Percentiles rank a stretch among this genome's conserved stretches.
Evolutionary conservation across 23 tunicate species (phyloP).

Genomic region (Trididemnum nubilum): DNA sequence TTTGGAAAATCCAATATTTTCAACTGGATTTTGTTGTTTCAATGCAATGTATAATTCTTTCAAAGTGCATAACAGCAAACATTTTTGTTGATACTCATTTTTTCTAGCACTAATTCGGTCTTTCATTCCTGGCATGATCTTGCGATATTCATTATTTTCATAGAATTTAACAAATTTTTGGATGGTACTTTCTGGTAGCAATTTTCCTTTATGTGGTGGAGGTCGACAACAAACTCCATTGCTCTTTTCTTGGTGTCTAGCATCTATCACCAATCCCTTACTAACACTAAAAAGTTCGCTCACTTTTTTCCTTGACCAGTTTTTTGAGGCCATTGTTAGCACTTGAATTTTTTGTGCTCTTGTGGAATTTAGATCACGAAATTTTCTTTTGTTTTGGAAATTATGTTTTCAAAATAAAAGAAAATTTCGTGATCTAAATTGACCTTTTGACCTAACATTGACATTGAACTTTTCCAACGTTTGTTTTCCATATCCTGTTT

Average conservation of each 20-base stretch:
- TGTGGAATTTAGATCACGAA: background rate
- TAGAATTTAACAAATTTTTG: conserved; percentile 5
- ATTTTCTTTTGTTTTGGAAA: conserved; percentile 10
- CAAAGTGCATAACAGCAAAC: background rate
- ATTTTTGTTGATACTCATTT: too few relatives aligned
- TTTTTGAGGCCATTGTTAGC: conserved; percentile 5
- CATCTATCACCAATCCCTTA: conserved; percentile 12
- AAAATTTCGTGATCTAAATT: too few relatives aligned
- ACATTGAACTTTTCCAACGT: too few relatives aligned
- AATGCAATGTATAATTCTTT: too few relatives aligned
- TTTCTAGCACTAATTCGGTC: conserved; percentile 7
- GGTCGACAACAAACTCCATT: conserved; percentile 11
- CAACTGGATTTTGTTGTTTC: too few relatives aligned
- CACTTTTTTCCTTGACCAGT: conserved; percentile 10
- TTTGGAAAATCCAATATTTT: too few relatives aligned
- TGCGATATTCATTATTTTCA: conserved; percentile 10
- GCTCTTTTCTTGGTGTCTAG: background rate
- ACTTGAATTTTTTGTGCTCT: conserved; percentile 20
- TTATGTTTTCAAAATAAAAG: conserved; percentile 13
- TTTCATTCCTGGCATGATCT: conserved; percentile 16
- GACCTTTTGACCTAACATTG: too few relatives aligned
- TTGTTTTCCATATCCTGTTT: too few relatives aligned
- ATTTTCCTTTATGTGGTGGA: conserved; percentile 12
- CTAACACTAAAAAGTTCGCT: background rate
- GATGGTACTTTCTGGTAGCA: background rate